A percentile compares a stretch with the other conserved stretches of the same genome.
Conservation (phyloP, 2,888 invertebrate genomes). For the Pomacea canaliculata region DNA sequence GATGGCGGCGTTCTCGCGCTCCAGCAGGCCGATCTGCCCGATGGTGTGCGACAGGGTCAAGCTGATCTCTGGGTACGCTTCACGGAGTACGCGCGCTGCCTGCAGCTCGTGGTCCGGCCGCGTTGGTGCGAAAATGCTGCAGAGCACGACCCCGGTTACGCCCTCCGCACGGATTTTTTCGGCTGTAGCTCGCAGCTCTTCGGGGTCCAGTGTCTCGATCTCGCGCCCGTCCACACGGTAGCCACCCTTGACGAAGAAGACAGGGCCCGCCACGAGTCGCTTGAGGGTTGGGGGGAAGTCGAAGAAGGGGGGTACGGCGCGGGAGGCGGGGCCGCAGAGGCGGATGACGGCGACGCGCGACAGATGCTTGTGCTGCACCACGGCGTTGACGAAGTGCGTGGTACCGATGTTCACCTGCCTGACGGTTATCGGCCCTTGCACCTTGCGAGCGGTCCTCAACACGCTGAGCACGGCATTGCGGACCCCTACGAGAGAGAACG, state of each 20-base stretch:
- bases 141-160: slow-evolving; percentile 54
- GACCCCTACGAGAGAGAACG: slow-evolving; percentile 20
- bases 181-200: slow-evolving; percentile 47
- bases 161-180: slow-evolving; percentile 37
- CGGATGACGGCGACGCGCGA: slow-evolving; percentile 58
- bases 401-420: slow-evolving; percentile 63
- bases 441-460: slow-evolving; percentile 24
- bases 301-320: slow-evolving; percentile 54
- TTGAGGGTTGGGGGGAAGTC: slow-evolving; percentile 56
- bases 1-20: slow-evolving; percentile 66
- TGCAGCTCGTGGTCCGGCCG: slow-evolving; percentile 52
- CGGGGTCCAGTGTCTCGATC: slow-evolving; percentile 44
- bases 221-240: slow-evolving; percentile 58
- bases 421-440: slow-evolving; percentile 26
- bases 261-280: slow-evolving; percentile 39
- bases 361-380: slow-evolving; percentile 57
- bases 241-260: slow-evolving; percentile 56
- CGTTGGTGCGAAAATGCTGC: slow-evolving; percentile 61
- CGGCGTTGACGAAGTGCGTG: slow-evolving; percentile 67
- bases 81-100: slow-evolving; percentile 39
- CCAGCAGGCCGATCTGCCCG: slow-evolving; percentile 62
- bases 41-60: slow-evolving; percentile 58
- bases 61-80: slow-evolving; percentile 49
- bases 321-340: slow-evolving; percentile 60
- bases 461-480: slow-evolving; percentile 33